Evolutionary conservation across 2,888 invertebrate species (phyloP).

Genomic region (Eupithecia exiguata): DNA sequence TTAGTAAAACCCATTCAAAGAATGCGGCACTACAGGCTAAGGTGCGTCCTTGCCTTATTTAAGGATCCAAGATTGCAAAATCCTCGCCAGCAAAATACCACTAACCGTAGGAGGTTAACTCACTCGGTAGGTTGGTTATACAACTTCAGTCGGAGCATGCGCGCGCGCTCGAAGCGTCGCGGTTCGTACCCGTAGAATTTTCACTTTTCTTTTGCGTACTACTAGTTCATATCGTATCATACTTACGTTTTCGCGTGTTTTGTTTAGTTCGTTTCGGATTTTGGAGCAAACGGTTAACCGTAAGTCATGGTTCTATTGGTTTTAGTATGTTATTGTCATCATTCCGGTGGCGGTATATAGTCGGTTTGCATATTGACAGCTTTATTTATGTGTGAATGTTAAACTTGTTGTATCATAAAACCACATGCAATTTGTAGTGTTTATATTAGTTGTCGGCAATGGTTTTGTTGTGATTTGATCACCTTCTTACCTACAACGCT

Average conservation of each 20-base stretch:
- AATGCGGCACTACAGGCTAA: conserved; percentile 18
- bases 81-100: conserved; percentile 31
- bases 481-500: not conserved
- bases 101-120: conserved; percentile 51
- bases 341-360: not conserved
- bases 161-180: conserved; percentile 56
- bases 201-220: conserved; percentile 49
- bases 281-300: conserved; percentile 19
- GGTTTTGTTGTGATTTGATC: not conserved
- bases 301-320: conserved; percentile 17
- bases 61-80: conserved; percentile 32
- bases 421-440: not conserved
- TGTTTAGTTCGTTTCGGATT: conserved; percentile 22
- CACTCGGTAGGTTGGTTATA: conserved; percentile 52
- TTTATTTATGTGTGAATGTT: not conserved
- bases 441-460: not conserved
- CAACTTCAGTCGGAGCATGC: conserved; percentile 58
- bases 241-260: conserved; percentile 18
- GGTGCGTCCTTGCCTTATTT: conserved; percentile 20
- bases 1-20: not conserved
- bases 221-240: conserved; percentile 19
- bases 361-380: not conserved
- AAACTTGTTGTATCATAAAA: not conserved
- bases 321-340: conserved; percentile 1
- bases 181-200: conserved; percentile 51